Evolutionary conservation across 2,888 invertebrate species (phyloP).

Genomic region (Tholera decimalis): DNA sequence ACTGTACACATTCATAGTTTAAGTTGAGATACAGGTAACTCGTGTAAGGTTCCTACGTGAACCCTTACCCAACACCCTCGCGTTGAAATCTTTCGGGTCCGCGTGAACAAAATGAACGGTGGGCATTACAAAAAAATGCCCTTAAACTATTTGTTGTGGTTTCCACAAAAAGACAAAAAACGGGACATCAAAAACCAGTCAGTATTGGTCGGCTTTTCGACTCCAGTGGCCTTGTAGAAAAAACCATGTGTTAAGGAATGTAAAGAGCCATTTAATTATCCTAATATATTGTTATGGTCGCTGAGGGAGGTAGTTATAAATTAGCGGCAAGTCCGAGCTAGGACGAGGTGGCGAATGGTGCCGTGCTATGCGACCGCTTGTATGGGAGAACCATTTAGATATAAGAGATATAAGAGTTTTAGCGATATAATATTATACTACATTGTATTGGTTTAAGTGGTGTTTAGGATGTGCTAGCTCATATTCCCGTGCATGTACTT

Average conservation of each 20-base stretch:
- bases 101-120: conserved; percentile 85
- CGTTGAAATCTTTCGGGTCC: conserved; percentile 72
- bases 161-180: conserved; percentile 87
- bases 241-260: conserved; percentile 91
- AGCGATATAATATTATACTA: conserved; percentile 49
- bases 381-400: conserved; percentile 46
- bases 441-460: conserved; percentile 45
- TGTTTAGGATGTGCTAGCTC: conserved; percentile 40
- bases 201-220: conserved; percentile 90
- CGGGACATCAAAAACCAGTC: conserved; percentile 88
- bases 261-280: conserved; percentile 91
- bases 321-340: conserved; percentile 80
- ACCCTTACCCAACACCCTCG: conserved; percentile 59
- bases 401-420: conserved; percentile 47
- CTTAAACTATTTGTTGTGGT: conserved; percentile 90
- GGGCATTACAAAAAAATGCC: conserved; percentile 85
- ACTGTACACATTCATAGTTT: conserved; percentile 17
- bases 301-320: conserved; percentile 89
- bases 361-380: conserved; percentile 56
- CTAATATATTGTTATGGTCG: conserved; percentile 91
- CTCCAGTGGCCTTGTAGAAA: conserved; percentile 86
- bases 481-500: conserved; percentile 50
- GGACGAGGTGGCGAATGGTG: conserved; percentile 83
- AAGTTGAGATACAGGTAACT: conserved; percentile 52
- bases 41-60: conserved; percentile 40